Conservation (phyloP, 2,113 vertebrate genomes). For the Mormyrus lacerda region DNA sequence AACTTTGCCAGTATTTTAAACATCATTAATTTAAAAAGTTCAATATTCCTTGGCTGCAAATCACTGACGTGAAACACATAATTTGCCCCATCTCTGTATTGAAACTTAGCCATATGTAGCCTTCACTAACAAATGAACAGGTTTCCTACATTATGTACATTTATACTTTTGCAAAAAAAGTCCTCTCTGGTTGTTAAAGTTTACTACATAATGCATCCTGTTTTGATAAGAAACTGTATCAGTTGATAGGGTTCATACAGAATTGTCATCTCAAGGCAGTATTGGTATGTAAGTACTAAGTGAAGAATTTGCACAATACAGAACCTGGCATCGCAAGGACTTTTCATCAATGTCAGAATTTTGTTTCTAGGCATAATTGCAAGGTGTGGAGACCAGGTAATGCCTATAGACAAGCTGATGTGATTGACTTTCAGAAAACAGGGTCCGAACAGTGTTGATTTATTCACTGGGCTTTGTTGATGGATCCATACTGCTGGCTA, state of each 20-base stretch:
- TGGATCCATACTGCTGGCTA: constrained; percentile 14
- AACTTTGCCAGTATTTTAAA: not conserved
- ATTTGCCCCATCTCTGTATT: not conserved
- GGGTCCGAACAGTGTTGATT: constrained; percentile 10
- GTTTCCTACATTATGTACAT: not conserved
- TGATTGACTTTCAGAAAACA: constrained; percentile 12
- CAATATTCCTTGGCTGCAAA: not conserved
- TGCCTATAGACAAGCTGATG: not conserved
- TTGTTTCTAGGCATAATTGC: not conserved
- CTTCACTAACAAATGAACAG: not conserved
- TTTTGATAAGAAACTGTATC: not conserved
- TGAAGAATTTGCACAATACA: not conserved
- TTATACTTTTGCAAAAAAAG: not conserved
- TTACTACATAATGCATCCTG: not conserved
- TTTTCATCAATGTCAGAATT: not conserved
- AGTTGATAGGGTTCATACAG: not conserved
- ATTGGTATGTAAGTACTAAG: not conserved
- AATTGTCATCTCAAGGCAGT: too few species aligned
- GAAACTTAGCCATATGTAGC: not conserved
- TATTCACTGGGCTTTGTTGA: constrained; percentile 3
- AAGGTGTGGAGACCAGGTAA: not conserved
- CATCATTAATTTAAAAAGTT: not conserved
- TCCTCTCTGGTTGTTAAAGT: not conserved
- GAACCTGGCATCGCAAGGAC: not conserved
- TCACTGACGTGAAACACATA: not conserved